A percentile compares a stretch with the other conserved stretches of the same genome.
phyloP scores from a whole-genome alignment of 2,888 invertebrate genomes.

The Caradrina clavipalpis region DNA sequence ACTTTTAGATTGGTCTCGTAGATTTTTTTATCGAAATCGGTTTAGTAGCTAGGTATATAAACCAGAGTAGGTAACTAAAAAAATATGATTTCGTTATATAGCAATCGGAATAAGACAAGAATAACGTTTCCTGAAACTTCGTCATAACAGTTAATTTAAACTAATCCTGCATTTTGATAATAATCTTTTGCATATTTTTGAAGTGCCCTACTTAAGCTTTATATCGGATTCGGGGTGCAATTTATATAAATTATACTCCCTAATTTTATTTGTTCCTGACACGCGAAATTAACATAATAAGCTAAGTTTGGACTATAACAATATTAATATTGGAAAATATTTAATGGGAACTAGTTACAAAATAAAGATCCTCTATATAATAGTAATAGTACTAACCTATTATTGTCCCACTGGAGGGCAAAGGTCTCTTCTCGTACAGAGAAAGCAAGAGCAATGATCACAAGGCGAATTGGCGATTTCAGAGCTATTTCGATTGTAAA shows the following conservation, averaged over 20 bases:
- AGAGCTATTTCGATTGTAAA: too few relatives aligned
- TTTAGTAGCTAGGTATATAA: too few relatives aligned
- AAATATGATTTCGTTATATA: not conserved
- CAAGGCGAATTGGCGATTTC: too few relatives aligned
- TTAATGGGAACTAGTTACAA: not conserved
- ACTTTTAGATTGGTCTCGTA: too few relatives aligned
- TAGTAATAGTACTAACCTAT: too few relatives aligned
- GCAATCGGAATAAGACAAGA: accelerated
- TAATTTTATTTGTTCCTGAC: conserved; percentile 57
- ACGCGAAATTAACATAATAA: conserved; percentile 47
- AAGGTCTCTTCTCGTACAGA: too few relatives aligned
- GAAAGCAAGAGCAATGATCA: too few relatives aligned
- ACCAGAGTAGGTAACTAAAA: too few relatives aligned
- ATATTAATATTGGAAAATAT: conserved; percentile 11
- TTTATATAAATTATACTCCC: conserved; percentile 51
- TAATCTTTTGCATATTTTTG: conserved; percentile 29
- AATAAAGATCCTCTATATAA: not conserved
- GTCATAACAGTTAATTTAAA: not conserved
- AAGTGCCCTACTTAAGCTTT: conserved; percentile 36
- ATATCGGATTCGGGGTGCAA: conserved; percentile 40
- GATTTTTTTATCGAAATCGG: too few relatives aligned
- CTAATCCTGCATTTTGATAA: not conserved
- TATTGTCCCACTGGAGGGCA: too few relatives aligned
- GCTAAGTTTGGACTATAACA: conserved; percentile 5
- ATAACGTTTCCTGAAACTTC: not conserved